Conservation (phyloP, 1,140 invertebrate genomes). For the Drosophila oshimai region DNA sequence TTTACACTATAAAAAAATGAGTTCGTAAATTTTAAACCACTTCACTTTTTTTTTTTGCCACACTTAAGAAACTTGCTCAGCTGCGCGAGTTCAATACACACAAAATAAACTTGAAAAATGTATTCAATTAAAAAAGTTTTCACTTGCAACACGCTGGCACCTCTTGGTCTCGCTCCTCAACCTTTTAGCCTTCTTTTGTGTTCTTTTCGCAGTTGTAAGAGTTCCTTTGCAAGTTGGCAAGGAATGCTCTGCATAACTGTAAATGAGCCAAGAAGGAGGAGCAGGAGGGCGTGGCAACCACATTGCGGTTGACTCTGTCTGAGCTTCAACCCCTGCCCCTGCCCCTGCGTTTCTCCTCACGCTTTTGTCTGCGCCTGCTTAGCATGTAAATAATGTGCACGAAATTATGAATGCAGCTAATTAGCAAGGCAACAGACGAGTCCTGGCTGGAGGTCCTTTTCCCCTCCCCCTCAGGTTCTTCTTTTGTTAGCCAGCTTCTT, state of each 20-base stretch:
- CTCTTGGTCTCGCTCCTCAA: background rate
- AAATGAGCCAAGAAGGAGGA: slow-evolving; percentile 53
- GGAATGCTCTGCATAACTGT: slow-evolving; percentile 68
- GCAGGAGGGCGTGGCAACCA: slow-evolving; percentile 26
- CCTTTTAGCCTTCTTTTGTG: slow-evolving; percentile 10
- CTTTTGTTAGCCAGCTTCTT: slow-evolving; percentile 17
- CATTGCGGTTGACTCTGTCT: slow-evolving; percentile 53
- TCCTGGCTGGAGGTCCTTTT: background rate
- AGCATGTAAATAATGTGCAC: slow-evolving; percentile 80
- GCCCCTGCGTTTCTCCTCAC: background rate
- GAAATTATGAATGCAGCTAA: slow-evolving; percentile 81
- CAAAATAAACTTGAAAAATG: slow-evolving; percentile 65
- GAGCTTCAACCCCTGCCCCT: slow-evolving; percentile 8
- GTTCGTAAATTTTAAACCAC: background rate
- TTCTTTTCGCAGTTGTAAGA: slow-evolving; percentile 65
- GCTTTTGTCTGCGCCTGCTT: slow-evolving; percentile 45
- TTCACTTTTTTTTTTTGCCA: background rate
- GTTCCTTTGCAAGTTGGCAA: slow-evolving; percentile 53
- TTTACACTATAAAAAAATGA: background rate
- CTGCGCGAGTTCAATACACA: slow-evolving; percentile 48
- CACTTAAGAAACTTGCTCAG: slow-evolving; percentile 14
- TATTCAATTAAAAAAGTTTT: slow-evolving; percentile 80
- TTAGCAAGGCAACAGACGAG: slow-evolving; percentile 44
- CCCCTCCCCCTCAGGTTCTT: background rate
- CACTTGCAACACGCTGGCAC: slow-evolving; percentile 39